Evolutionary conservation across 2,113 vertebrate genomes (phyloP).

Genomic region (Oryzias woworae): DNA sequence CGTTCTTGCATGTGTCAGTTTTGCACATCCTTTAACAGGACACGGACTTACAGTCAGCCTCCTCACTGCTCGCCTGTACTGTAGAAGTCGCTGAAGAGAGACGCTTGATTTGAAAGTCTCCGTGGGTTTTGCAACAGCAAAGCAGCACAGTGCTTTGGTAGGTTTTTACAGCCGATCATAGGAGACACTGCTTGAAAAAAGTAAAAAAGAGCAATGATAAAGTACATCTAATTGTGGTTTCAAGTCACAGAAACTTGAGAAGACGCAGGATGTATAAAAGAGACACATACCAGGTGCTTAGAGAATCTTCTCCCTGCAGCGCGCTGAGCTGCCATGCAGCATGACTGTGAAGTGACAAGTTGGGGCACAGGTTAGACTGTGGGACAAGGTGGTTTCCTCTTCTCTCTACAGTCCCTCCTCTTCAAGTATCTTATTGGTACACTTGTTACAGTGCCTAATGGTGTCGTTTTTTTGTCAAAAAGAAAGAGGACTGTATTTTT

Average conservation of each 20-base stretch:
- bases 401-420: conserved; percentile 69
- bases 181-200: conserved; percentile 19
- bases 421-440: conserved; percentile 65
- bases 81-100: conserved; percentile 14
- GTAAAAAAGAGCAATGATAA: conserved; percentile 16
- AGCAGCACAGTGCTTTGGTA: conserved; percentile 8
- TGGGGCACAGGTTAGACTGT: conserved; percentile 58
- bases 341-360: conserved; percentile 55
- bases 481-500: conserved; percentile 7
- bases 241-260: conserved; percentile 24
- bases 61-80: conserved; percentile 15
- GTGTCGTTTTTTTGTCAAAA: conserved; percentile 8
- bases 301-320: conserved; percentile 41
- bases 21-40: conserved; percentile 60
- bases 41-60: conserved; percentile 37
- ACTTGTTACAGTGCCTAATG: conserved; percentile 27
- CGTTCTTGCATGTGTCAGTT: conserved; percentile 57
- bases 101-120: conserved; percentile 12
- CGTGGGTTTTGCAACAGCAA: conserved; percentile 17
- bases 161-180: conserved; percentile 20
- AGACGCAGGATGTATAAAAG: conserved; percentile 30
- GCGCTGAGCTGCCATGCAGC: conserved; percentile 35
- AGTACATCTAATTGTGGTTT: conserved; percentile 45
- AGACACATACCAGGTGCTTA: conserved; percentile 59
- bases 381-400: conserved; percentile 65